Evolutionary conservation across 2,888 invertebrate genomes (phyloP), one percentile per base, ranked within the genome.

Genomic region (Campopleginae sp.): DNA sequence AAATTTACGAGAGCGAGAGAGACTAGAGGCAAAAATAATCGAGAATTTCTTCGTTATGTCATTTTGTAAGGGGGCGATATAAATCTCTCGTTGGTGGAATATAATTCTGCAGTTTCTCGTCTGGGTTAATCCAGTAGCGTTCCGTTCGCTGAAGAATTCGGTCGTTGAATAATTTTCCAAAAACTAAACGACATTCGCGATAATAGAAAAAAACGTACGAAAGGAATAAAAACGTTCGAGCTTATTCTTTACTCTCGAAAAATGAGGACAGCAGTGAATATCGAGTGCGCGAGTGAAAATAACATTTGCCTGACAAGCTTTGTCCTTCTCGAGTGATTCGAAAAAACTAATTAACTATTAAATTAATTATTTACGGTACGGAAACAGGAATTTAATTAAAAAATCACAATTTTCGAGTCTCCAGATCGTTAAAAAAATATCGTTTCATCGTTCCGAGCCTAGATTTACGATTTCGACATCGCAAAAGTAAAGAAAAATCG

Each of bases 31-130:
- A 63, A 51, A 68, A 3, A 51, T 68, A 38, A 81, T 81, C 48
- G 70, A 76, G 44, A 66, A 76, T 76, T 63, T 38, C 51, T 38
- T 61, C 46, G 70, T 85, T 85, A 78, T 84, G 84, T 80, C 76
- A 80, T 63, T 74, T 44, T 19, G 48, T 54, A 63, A 63, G 74
- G 66, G 77, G 63, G 54, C 68, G 70, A 76, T 75, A 72, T 63
- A 74, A 81, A 85, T 82, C 77, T 74, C 23, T 58, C 77, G 71
- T 66, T 66, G 61, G 19, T 61, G n/a, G 46, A 63, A 66, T 44
- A 54, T 66, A 65, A 38, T 54, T 65, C 46, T 70, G 65, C 74
- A 78, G 78, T 68, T 78, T 70, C 78, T 63, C 63, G 61, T 27
- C 42, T n/a, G 68, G 51, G 19, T 79, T 77, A 77, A 72, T 63